phyloP scores from a whole-genome alignment of 2,888 invertebrate species.

The Acleris cristana region DNA sequence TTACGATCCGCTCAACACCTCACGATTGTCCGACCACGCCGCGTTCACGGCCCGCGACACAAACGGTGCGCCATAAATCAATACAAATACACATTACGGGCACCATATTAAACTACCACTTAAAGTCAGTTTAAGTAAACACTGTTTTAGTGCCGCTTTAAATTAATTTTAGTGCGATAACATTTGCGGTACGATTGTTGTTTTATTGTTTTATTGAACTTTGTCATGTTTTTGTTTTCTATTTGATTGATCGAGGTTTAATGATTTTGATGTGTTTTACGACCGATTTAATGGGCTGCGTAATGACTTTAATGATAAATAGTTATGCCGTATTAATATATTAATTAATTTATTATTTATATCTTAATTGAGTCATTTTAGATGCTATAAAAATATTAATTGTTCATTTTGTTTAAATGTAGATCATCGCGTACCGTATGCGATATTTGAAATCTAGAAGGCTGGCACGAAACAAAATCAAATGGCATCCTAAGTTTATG shows the following conservation, averaged over 20 bases:
- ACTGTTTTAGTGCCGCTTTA: slow-evolving; percentile 60
- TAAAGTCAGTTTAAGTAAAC: slow-evolving; percentile 12
- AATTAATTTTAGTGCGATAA: slow-evolving; percentile 69
- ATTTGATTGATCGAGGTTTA: slow-evolving; percentile 20
- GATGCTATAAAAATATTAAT: too few species aligned
- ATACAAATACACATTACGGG: slow-evolving; percentile 3
- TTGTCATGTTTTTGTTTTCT: slow-evolving; percentile 34
- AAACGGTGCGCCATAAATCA: slow-evolving; percentile 1
- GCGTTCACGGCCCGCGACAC: slow-evolving; percentile 5
- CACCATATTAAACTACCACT: slow-evolving; percentile 23
- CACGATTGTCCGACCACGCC: slow-evolving; percentile 59
- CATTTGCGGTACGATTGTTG: slow-evolving; percentile 43
- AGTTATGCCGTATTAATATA: slow-evolving; percentile 16
- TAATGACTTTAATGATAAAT: slow-evolving; percentile 13
- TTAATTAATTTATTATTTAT: neutral
- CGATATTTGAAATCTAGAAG: too few species aligned
- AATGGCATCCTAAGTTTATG: too few species aligned
- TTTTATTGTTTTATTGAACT: slow-evolving; percentile 34
- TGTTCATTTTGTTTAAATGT: too few species aligned
- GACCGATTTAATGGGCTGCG: slow-evolving; percentile 24
- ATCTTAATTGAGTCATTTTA: neutral
- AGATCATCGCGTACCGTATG: too few species aligned
- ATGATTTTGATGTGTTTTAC: slow-evolving; percentile 17
- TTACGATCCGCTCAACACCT: slow-evolving; percentile 78
- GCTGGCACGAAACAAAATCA: too few species aligned